Base-by-base conservation (phyloP, 2,113 vertebrate species). In the Axis porcinus region DNA sequence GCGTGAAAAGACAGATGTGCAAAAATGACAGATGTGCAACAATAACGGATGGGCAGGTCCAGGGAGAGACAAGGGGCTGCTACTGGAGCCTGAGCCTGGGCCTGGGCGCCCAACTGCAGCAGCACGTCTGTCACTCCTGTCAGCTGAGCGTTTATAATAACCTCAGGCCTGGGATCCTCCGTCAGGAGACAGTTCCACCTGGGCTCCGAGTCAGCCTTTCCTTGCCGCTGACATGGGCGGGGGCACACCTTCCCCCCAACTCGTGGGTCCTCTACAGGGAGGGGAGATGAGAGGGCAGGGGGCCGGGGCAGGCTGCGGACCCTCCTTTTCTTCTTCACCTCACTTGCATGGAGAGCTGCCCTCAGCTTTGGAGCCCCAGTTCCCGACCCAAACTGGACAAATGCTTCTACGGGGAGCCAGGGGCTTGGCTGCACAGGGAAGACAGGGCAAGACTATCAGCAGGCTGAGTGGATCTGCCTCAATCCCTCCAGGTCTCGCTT, bases 171-270 rank as follows among this genome's bases (percentile, higher is more conserved):
- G 43, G 21, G 54, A 33, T 2, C 3, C 0, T 33, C 36, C 50
- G 1, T 19, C 43, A 10, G 15, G 40, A 70, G 13, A 2, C 0
- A 1, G n/a, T 15, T 50, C n/a, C 16, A 15, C 3, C 25, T 7
- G 25, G 45, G 19, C 84, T 81, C 28, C 1, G 6, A 70, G 11
- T 54, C 55, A 43, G 58, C 12, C 36, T 62, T 52, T 60, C 17
- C 86, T 21, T 43, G 43, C 54, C 7, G 85, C 54, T 23, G 55
- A 55, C 16, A 1, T 0, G 40, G 57, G 25, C 47, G 3, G 62
- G 7, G 33, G 28, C 27, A 62, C 21, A 55, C 6, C 13, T 23
- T 89, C 60, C 52, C 57, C 19, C 13, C 28, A 40, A 7, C 23
- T 25, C 10, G 2, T 0, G 57, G 15, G 1, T 5, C 27, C 36